Evolutionary conservation across 2,113 vertebrate species (phyloP).

Genomic region (Conger conger): DNA sequence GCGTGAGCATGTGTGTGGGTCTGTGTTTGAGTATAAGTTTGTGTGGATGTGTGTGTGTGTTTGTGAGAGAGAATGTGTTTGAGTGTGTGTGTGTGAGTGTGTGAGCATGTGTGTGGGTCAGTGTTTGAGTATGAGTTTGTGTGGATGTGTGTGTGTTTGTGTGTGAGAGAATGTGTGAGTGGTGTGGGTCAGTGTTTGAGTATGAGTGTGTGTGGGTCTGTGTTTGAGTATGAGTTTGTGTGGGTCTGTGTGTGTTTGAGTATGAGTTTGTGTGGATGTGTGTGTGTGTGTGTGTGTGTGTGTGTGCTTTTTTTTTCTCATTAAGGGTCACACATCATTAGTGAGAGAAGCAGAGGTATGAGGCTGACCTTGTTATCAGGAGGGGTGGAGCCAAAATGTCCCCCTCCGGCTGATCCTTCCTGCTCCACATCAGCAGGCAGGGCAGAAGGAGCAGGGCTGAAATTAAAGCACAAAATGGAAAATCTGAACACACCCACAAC

Average conservation of each 20-base stretch:
- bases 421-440: neutral
- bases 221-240: neutral
- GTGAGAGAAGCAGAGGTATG: neutral
- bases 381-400: neutral
- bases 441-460: neutral
- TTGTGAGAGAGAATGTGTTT: too few relatives aligned
- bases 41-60: neutral
- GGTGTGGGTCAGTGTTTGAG: too few relatives aligned
- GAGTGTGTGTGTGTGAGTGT: neutral
- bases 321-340: neutral
- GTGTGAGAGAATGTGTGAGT: too few relatives aligned
- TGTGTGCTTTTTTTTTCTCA: neutral
- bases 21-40: neutral
- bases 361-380: neutral
- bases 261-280: neutral
- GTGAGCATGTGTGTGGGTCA: too few relatives aligned
- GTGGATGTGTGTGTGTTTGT: too few relatives aligned
- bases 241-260: neutral
- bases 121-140: too few relatives aligned
- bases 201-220: neutral
- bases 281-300: neutral
- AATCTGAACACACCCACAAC: neutral
- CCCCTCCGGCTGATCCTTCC: neutral
- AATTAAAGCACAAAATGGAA: neutral
- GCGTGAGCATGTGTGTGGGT: neutral